Evolutionary conservation across 30 jellyfish, hydroid and myxozoan genomes (phyloP), one percentile per base, ranked within the genome.

Genomic region (Turritopsis rubra): DNA sequence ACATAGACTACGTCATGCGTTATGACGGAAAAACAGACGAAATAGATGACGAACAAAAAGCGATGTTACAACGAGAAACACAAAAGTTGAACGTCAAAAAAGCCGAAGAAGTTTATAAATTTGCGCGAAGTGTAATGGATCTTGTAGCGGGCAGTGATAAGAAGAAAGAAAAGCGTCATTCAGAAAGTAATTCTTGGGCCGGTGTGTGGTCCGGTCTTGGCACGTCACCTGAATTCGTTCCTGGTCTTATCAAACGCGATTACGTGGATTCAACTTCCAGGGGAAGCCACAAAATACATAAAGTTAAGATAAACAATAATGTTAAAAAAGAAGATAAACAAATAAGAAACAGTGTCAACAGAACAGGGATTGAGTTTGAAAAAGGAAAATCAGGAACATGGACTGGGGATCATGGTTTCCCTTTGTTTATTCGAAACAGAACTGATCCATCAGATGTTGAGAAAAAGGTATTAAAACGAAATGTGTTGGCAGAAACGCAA

Each of bases 181-280:
- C 90, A 21, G 84, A 89, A 76, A 87, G 90, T 25, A 85, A 88
- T 23, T 81, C 82, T 52, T 89, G 88, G 25, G 29, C 92, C 29
- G 98, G 98, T 66, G 75, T 80, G 52, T 93, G 99, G 99, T 84
- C 96, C 8, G 99, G 96, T 19, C 72, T 93, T 16, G 99, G 99
- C 52, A 85, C 99, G 18, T 29, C 83, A 19, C 99, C 99, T 54
- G 90, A 88, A 31, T 93, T 93, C 71, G 95, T 93, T n/a, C 83
- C 87, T 25, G 89, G 83, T n/a, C 74, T 52, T 27, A 1, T 75
- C 26, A 70, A 80, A 0, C 54, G 65, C 26, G 95, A 86, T 21
- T 85, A 77, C 22, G 90, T 79, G 78, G 9, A 82, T 72, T 20
- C 21, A 20, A 22, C 90, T 83, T 9, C 87, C 65, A 27, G 20